Evolutionary conservation across 2,113 vertebrate genomes (phyloP).

Genomic region (Vicugna pacos): DNA sequence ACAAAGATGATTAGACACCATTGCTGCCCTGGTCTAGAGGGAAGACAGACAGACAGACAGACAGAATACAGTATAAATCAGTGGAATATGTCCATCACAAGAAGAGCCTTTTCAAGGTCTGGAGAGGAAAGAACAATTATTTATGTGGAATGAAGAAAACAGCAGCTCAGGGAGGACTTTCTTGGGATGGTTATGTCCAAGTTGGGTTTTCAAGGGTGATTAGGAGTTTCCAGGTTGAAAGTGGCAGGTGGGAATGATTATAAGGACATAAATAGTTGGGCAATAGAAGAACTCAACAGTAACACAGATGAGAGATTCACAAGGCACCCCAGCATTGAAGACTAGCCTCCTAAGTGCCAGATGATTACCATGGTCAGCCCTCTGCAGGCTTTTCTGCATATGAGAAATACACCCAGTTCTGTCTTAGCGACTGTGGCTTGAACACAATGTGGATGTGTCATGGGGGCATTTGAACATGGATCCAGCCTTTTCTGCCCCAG

Average conservation of each 20-base stretch:
- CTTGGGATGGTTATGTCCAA: neutral
- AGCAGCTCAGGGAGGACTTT: neutral
- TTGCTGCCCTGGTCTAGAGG: neutral
- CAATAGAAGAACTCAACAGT: accelerated
- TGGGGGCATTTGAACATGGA: neutral
- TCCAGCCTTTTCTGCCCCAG: neutral
- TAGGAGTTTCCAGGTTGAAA: constrained; percentile 9
- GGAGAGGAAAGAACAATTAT: neutral
- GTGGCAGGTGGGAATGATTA: neutral
- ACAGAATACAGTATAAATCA: neutral
- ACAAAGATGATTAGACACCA: neutral
- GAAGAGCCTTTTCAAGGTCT: neutral
- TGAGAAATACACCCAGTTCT: neutral
- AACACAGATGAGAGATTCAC: neutral
- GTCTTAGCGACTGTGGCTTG: neutral
- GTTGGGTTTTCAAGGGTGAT: constrained; percentile 19
- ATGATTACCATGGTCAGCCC: neutral
- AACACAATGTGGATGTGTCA: no score
- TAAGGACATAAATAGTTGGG: neutral
- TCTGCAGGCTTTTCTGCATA: neutral
- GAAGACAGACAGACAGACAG: neutral
- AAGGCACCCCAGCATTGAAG: neutral
- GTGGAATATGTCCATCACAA: neutral
- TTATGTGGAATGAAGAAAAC: neutral
- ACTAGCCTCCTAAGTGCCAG: neutral